Evolutionary conservation across 2,888 invertebrate genomes (phyloP), one percentile per base, ranked within the genome.

Genomic region (Dolomedes plantarius): DNA sequence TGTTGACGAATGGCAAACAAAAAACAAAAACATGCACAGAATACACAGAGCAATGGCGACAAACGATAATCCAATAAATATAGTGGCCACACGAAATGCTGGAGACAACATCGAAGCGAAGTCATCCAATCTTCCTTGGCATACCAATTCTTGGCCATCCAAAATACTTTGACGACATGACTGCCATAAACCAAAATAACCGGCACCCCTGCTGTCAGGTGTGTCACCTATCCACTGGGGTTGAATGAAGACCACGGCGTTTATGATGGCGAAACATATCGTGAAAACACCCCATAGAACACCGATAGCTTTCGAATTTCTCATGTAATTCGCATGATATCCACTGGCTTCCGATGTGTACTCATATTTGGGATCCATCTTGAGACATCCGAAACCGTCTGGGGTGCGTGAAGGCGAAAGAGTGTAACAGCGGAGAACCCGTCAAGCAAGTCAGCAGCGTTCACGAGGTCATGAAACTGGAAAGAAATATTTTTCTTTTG

Each of bases 221-320:
- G 91, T 91, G 92, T 96, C 95, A 16, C 96, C 96, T 88, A 97
- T 94, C 97, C 97, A 96, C 92, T 97, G 95, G 86, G 90, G 98
- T 88, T 98, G 98, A 82, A 98, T 95, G 92, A 99, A 98, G 5
- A 97, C 96, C 32, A 99, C 97, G 89, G 96, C 95, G 90, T 96
- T 95, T 90, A 99, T 97, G 90, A 99, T 97, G 88, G 97, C 97
- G 92, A 97, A 98, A 92, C 98, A 98, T 91, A 98, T 96, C 89
- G 97, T 97, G 92, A 99, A 98, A 91, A 99, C 96, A 87, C 96
- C 98, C 99, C 99, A 99, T 89, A 98, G 93, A 87, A 98, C 98
- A 76, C 97, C 98, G 88, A 99, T 97, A 72, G 98, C 98, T 81
- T 92, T 89, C 73, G 92, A 91, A 90, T 93, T 92, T 31, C 88